These are phyloP conservation scores for Lasiurus borealis DNA, from an alignment of 2,113 vertebrate genomes.

Conservation along the genomic window DNA sequence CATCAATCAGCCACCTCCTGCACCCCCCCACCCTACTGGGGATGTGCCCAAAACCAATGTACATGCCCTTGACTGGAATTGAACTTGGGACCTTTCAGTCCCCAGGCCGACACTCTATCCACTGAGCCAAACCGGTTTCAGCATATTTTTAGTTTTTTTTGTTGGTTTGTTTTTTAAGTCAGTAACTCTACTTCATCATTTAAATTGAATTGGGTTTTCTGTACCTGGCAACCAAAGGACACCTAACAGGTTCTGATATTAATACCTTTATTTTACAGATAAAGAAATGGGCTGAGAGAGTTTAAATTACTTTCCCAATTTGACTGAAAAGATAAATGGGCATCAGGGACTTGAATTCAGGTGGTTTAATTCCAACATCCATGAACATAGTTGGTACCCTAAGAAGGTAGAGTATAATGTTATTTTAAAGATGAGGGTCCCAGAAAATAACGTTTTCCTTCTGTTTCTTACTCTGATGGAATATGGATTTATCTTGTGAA, in stretches of 20 bases:
- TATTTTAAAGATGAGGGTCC: background rate
- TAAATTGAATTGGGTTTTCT: slow-evolving; percentile 13
- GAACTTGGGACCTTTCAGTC: no score
- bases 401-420: background rate
- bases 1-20: no score
- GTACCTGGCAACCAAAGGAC: background rate
- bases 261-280: slow-evolving; percentile 5
- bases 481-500: slow-evolving; percentile 45
- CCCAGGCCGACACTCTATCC: no score
- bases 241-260: background rate
- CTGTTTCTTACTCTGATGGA: background rate
- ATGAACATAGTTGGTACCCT: background rate
- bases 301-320: slow-evolving; percentile 12
- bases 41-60: no score
- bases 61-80: no score
- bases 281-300: slow-evolving; percentile 19
- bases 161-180: background rate
- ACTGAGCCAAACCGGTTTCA: no score
- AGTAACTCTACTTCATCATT: background rate
- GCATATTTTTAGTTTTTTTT: no score
- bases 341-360: background rate
- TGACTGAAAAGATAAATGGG: background rate
- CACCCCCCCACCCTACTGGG: no score
- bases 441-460: slow-evolving; percentile 28
- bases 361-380: slow-evolving; percentile 24